These are phyloP conservation scores for Poecilia picta DNA, from an alignment of 2,797 vertebrate species.

Conservation along the genomic window DNA sequence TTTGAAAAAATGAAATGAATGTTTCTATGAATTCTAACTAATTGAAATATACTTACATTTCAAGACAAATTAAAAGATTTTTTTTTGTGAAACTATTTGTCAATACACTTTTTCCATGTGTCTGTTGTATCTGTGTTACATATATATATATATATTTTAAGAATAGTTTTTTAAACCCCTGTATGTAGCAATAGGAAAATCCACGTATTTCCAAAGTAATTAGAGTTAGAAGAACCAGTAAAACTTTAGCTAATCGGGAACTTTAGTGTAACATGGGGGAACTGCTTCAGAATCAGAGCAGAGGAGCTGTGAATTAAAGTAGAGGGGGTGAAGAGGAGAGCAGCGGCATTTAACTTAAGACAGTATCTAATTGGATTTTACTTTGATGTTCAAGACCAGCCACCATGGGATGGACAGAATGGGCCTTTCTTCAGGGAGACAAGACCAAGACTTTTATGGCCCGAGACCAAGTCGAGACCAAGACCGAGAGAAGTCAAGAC, in stretches of 20 bases:
- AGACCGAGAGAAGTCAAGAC: too few species aligned
- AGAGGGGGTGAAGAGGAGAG: conserved; percentile 43
- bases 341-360: conserved; percentile 59
- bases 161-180: conserved; percentile 4
- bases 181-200: conserved; percentile 1
- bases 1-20: background rate
- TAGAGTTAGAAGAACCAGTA: conserved; percentile 8
- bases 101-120: background rate
- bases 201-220: conserved; percentile 40
- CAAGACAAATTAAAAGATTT: background rate
- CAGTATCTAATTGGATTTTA: conserved; percentile 75
- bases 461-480: too few species aligned
- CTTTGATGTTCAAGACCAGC: conserved; percentile 74
- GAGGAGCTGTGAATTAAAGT: conserved; percentile 53
- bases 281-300: conserved; percentile 54
- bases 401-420: conserved; percentile 57
- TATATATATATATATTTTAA: background rate
- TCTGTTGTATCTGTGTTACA: background rate
- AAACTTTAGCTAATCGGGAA: conserved; percentile 45
- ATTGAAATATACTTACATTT: background rate
- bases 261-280: conserved; percentile 30
- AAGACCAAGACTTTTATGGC: too few species aligned
- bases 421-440: conserved; percentile 57
- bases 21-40: background rate
- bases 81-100: background rate